Evolutionary conservation across 2,888 invertebrate species (phyloP).

Genomic region (Ophonus ardosiacus): DNA sequence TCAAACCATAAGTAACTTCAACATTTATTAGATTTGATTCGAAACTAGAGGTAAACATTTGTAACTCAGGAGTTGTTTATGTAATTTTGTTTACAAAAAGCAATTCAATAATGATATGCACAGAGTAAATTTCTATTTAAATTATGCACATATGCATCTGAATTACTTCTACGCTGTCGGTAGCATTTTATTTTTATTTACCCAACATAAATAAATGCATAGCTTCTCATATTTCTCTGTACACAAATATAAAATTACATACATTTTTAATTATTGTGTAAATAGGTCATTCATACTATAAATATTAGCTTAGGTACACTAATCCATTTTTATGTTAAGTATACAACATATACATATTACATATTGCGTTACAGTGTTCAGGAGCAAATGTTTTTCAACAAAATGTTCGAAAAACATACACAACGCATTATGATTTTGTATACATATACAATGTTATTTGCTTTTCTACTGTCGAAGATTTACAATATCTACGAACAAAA

Average conservation of each 20-base stretch:
- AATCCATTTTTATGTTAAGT: neutral
- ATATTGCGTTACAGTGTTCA: too few relatives aligned
- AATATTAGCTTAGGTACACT: neutral
- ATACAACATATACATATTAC: too few relatives aligned
- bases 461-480: neutral
- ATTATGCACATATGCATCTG: too few relatives aligned
- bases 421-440: neutral
- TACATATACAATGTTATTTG: neutral
- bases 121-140: too few relatives aligned
- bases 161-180: neutral
- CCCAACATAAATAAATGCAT: neutral
- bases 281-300: neutral
- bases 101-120: too few relatives aligned
- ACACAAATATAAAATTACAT: neutral
- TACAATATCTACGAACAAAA: neutral
- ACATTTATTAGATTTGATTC: too few relatives aligned
- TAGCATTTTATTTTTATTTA: neutral
- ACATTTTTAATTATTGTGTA: neutral
- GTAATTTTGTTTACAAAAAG: too few relatives aligned
- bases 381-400: too few relatives aligned
- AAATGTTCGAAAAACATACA: too few relatives aligned
- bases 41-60: too few relatives aligned
- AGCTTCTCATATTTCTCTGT: neutral
- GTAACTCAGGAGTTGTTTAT: too few relatives aligned
- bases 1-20: too few relatives aligned